Conservation (phyloP, 1,140 invertebrate species). For the Popillia japonica region DNA sequence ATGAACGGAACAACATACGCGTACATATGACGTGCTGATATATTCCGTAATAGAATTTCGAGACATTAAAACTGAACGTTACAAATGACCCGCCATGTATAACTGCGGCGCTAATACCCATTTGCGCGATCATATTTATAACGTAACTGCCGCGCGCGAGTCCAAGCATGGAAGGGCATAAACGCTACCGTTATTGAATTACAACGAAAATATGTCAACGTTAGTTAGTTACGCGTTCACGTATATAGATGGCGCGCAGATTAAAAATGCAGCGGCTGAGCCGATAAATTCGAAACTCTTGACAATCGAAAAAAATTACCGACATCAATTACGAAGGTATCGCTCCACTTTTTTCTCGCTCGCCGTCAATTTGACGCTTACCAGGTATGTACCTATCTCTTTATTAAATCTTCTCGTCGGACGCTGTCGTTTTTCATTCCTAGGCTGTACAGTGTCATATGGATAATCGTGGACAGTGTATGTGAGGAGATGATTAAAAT, state of each 20-base stretch:
- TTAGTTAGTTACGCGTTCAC: conserved; percentile 8
- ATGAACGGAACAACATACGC: too few species aligned
- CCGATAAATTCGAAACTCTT: conserved; percentile 24
- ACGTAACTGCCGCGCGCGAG: conserved; percentile 1
- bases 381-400: neutral
- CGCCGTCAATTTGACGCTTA: neutral
- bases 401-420: neutral
- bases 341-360: neutral
- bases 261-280: neutral
- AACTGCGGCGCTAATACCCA: conserved; percentile 19
- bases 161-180: neutral
- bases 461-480: neutral
- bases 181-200: conserved; percentile 14
- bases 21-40: conserved; percentile 1
- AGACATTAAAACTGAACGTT: conserved; percentile 24
- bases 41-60: conserved; percentile 25
- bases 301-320: conserved; percentile 23
- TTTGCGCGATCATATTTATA: conserved; percentile 30
- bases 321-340: conserved; percentile 23
- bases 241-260: neutral
- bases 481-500: neutral
- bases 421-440: neutral
- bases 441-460: neutral
- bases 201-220: conserved; percentile 25
- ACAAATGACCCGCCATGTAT: conserved; percentile 31